Evolutionary conservation across 1,140 invertebrate species (phyloP), one percentile per base, ranked within the genome.

Genomic region (Papilio polytes): DNA sequence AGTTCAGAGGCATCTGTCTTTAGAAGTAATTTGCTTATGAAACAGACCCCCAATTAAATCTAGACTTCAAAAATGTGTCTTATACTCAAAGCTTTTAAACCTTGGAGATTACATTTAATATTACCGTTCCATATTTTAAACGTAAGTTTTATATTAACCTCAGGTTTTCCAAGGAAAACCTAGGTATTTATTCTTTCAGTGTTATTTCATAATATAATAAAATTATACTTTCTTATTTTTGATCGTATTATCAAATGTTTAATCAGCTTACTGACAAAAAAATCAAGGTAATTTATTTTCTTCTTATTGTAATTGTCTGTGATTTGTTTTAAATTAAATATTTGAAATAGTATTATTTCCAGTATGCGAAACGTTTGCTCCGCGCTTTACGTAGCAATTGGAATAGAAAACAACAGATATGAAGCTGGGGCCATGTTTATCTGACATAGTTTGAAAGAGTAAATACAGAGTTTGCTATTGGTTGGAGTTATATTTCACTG

Each of bases 321-420:
- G 12, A 4, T 48, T 48, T 48, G 46, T 7, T 53, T 53, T 53
- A 53, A 18, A n/a, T 53, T 15, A 53, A 53, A 18, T 18, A 53
- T 53, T 53, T 53, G 6, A 18, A 7, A 53, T n/a, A 53, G 18
- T n/a, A 26, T 31, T 66, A 66, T 31, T 31, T 66, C 20, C 13
- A 20, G 56, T 10, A 9, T 63, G 56, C 20, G 20, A 63, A 56
- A 56, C 7, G 3, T 8, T 66, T 66, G 31, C 22, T 66, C 59
- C 10, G 10, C 10, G 22, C 12, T 31, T 3, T 9, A 26, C 10
- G 59, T 66, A 31, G 3, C 22, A 26, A 66, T 66, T 66, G 59
- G 22, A 66, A 66, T 15, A 66, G 12, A 66, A 66, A 66, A 66
- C 59, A 66, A 66, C 59, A 66, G 59, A 66, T 31, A 66, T 66